These are phyloP conservation scores for Panulirus ornatus DNA, from an alignment of 1,140 invertebrate species.

Conservation along the genomic window DNA sequence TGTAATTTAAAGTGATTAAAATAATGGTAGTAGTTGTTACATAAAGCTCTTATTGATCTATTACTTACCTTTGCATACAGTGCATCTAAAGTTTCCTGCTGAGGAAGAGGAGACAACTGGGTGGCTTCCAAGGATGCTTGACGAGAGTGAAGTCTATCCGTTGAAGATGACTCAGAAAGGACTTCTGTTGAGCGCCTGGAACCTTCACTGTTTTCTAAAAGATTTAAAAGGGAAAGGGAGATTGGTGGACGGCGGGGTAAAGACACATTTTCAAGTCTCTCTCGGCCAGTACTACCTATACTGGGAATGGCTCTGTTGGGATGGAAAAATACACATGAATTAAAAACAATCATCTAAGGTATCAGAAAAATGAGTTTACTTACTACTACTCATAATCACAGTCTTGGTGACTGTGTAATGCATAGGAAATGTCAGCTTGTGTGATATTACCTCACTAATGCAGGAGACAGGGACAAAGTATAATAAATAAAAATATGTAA, in stretches of 20 bases:
- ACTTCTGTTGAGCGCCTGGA: constrained; percentile 70
- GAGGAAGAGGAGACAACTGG: constrained; percentile 32
- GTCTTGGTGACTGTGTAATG: too few relatives aligned
- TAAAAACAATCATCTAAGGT: too few relatives aligned
- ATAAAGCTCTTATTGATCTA: not conserved
- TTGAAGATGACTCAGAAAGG: constrained; percentile 62
- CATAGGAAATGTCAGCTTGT: too few relatives aligned
- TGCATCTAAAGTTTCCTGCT: constrained; percentile 41
- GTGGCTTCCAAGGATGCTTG: constrained; percentile 57
- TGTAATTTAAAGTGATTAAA: too few relatives aligned
- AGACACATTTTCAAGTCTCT: constrained; percentile 39
- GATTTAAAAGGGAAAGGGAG: constrained; percentile 71
- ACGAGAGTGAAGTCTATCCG: constrained; percentile 68
- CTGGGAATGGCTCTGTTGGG: constrained; percentile 58
- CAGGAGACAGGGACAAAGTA: too few relatives aligned
- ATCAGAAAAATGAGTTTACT: too few relatives aligned
- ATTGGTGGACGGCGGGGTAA: constrained; percentile 66
- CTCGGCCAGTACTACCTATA: constrained; percentile 55
- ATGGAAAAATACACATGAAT: not conserved
- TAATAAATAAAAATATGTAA: too few relatives aligned
- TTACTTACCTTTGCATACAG: constrained; percentile 65
- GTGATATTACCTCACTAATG: too few relatives aligned
- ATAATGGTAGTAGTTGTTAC: not conserved
- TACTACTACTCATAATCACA: too few relatives aligned
- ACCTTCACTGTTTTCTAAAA: constrained; percentile 73